Evolutionary conservation across 2,888 invertebrate species (phyloP), one percentile per base, ranked within the genome.

Genomic region (Druceiella hillmani): DNA sequence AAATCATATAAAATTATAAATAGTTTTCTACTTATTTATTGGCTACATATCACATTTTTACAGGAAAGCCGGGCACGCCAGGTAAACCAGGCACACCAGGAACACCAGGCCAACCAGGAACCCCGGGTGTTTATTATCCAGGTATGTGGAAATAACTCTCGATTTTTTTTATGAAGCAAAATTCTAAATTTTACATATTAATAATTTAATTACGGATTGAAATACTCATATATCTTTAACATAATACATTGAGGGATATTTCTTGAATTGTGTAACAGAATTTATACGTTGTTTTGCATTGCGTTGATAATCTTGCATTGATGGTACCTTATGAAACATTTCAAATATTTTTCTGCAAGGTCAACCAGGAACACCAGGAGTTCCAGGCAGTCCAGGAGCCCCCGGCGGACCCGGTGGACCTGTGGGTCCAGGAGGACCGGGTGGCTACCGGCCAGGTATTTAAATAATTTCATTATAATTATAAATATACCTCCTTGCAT

Each of bases 401-500:
- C 35, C 39, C 13, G 33, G 33, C 10, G 38, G 37, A 9, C 47
- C 51, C 10, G 49, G 50, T 1, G 13, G 48, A 2, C 45, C 49
- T 15, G 46, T 34, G 20, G 29, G 41, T 6, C 45, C 48, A 9
- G 44, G 46, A 6, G 28, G 25, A 2, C 31, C 13, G 38, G 41
- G 11, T 17, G 36, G 26, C 37, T 50, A 30, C 37, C 22, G 33
- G 17, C 4, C 11, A 11, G n/a, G 4, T n/a, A 14, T 6, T 10
- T 6, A 14, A 3, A 11, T 11, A 29, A 22, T 4, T 9, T 9
- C 14, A 7, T 11, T 29, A 16, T 10, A 33, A 3, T 10, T 17
- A 29, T 10, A 5, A 15, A 55, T 3, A 59, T 59, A 26, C 52
- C 55, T 3, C 56, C 58, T 2, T 58, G 58, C 4, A n/a, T n/a